These are phyloP conservation scores for Ctenochaetus hawaiiensis DNA, from an alignment of 2,797 vertebrate genomes.

Conservation along the genomic window DNA sequence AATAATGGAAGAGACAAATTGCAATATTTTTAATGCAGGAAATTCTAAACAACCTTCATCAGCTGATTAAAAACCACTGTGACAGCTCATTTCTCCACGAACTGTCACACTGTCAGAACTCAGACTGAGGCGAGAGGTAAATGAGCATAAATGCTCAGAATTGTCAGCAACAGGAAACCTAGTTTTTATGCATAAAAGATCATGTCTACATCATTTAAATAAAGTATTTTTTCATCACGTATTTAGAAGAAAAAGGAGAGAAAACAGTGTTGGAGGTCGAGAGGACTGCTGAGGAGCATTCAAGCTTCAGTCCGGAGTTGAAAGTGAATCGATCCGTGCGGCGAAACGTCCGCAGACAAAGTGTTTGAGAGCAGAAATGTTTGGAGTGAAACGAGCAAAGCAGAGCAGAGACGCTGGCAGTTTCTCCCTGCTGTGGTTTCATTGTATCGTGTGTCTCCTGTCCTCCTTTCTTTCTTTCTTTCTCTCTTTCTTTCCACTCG, in stretches of 20 bases:
- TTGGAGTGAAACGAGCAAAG: constrained; percentile 16
- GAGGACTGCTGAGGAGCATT: background rate
- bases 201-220: too few relatives aligned
- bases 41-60: too few relatives aligned
- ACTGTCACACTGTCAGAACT: background rate
- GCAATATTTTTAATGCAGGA: too few relatives aligned
- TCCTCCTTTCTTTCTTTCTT: background rate
- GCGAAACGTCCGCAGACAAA: constrained; percentile 41
- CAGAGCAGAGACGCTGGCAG: constrained; percentile 41
- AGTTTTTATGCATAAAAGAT: background rate
- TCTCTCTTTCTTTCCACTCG: constrained; percentile 69
- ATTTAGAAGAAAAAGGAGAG: background rate
- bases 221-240: background rate
- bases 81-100: background rate
- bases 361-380: constrained; percentile 27
- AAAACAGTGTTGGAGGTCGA: background rate
- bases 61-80: background rate
- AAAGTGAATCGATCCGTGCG: constrained; percentile 54
- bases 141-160: too few relatives aligned
- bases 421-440: constrained; percentile 48
- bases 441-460: constrained; percentile 69
- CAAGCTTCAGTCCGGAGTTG: constrained; percentile 22
- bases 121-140: background rate
- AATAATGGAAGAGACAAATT: too few relatives aligned
- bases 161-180: too few relatives aligned